Base-by-base conservation (phyloP, 2,797 vertebrate species). In the Poeciliopsis paucimaculata region DNA sequence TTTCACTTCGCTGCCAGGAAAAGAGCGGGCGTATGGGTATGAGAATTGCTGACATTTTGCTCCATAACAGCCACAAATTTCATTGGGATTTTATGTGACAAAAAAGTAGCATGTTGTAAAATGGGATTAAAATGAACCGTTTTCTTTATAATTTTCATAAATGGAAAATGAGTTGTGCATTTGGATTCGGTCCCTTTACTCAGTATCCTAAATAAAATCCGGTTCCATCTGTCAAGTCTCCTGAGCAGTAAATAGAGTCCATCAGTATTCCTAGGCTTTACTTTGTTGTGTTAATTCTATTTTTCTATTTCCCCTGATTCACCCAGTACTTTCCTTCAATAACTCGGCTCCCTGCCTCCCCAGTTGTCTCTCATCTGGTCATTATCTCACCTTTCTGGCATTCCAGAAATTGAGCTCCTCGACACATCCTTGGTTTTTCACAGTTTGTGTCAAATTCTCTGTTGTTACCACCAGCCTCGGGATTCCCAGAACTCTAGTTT, bases 1-100 rank as follows among this genome's bases (percentile, higher is more conserved):
- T 89, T 91, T 86, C 78, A 77, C 84, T 83, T 75, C 39, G 64
- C 79, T 34, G 5, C 79, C 13, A 73, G 84, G 82, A 84, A 86
- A 87, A 81, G 43, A 87, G 84, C 89, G 91, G 87, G 90, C 82
- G 73, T 62, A 41, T 18, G 73, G 55, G 78, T 7, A 6, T 31
- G n/a, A 6, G 31, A 62, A 62, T 23, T 45, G n/a, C 11, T 45
- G 66, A 70, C 23, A 43, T 11, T 70, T 43, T 70, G 39, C 23
- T 31, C 9, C 23, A 7, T 13, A n/a, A 43, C 39, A 70, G 26
- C 12, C 16, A 66, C 62, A 66, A n/a, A 43, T 26, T 23, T 10
- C 16, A 23, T 23, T 4, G 18, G 18, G 34, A 10, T 66, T 66
- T 39, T 39, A 66, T 5, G 7, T 39, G 34, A 23, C 31, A 34